Evolutionary conservation across 2,113 vertebrate genomes (phyloP).

Genomic region (Mus spicilegus): DNA sequence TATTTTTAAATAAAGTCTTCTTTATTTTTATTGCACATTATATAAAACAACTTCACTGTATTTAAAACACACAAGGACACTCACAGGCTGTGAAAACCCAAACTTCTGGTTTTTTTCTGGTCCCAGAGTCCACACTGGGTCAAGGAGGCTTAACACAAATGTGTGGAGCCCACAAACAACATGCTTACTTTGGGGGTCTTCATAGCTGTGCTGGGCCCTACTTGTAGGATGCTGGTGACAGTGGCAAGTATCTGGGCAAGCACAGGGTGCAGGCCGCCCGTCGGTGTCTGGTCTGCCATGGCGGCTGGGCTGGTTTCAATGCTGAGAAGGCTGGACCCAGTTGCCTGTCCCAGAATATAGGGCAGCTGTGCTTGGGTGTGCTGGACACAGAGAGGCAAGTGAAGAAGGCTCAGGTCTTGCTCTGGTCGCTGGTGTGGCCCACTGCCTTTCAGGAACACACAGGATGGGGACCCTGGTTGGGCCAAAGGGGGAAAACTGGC

Average conservation of each 20-base stretch:
- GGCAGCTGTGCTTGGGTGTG: not conserved
- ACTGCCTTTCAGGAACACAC: not conserved
- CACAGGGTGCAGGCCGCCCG: not conserved
- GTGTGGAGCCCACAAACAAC: not conserved
- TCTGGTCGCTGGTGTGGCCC: not conserved
- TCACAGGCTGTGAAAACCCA: not conserved
- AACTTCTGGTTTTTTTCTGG: not conserved
- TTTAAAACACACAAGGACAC: constrained; percentile 58
- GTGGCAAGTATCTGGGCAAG: not conserved
- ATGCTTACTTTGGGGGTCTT: not conserved
- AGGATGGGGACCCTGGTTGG: not conserved
- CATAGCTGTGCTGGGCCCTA: not conserved
- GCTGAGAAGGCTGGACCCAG: not conserved
- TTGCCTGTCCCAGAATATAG: not conserved
- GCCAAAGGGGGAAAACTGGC: not conserved
- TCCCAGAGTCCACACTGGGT: not conserved
- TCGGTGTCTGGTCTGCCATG: not conserved
- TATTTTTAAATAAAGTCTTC: not conserved
- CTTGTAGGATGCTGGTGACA: constrained; percentile 54
- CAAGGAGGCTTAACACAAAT: not conserved
- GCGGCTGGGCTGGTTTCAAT: not conserved
- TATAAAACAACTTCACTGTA: constrained; percentile 67
- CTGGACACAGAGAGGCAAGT: not conserved
- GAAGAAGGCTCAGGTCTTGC: not conserved
- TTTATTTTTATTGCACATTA: constrained; percentile 81